A percentile compares a stretch with the other conserved stretches of the same genome.
Conservation (phyloP, 2,797 vertebrate genomes). For the Stomatorhinus walkeri region DNA sequence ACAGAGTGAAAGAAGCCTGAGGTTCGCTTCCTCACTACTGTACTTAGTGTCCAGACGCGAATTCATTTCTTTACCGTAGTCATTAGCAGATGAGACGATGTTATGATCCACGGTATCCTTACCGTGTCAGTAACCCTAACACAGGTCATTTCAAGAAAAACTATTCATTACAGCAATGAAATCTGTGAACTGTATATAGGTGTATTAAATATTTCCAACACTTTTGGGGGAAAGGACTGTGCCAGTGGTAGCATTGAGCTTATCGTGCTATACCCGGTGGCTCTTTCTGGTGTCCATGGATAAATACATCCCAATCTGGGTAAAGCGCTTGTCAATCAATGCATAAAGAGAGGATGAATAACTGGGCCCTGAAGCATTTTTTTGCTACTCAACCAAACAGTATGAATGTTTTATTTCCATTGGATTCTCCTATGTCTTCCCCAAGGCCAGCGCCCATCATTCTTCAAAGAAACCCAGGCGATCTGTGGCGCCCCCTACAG, state of each 20-base stretch:
- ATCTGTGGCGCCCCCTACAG: conserved; percentile 84
- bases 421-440: conserved; percentile 96
- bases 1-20: background rate
- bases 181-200: background rate
- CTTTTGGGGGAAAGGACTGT: background rate
- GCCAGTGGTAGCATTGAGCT: background rate
- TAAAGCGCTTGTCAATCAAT: background rate
- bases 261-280: background rate
- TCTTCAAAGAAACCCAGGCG: conserved; percentile 92
- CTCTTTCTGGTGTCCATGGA: background rate
- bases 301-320: background rate
- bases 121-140: background rate
- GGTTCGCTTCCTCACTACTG: background rate
- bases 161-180: background rate
- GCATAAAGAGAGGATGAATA: background rate
- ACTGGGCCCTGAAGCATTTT: background rate
- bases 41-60: background rate
- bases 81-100: background rate
- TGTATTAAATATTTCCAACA: background rate
- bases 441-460: conserved; percentile 87
- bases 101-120: background rate
- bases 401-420: conserved; percentile 77
- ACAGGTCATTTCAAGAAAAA: background rate
- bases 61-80: background rate
- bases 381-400: background rate